Conservation (phyloP, 2,888 invertebrate genomes). For the Prenolepis imparis region DNA sequence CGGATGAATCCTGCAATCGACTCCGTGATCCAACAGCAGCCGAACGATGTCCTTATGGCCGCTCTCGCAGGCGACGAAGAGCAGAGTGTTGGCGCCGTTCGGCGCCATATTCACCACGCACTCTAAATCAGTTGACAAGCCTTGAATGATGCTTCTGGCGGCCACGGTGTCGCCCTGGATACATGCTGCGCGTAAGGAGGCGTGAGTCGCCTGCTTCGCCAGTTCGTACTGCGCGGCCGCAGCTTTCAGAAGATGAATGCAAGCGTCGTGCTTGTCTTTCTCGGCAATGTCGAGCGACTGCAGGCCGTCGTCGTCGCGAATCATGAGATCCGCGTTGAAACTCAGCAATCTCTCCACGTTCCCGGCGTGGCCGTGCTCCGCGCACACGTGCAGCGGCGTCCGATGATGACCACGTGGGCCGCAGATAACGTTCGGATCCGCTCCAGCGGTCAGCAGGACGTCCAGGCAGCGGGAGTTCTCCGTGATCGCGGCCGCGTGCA, state of each 20-base stretch:
- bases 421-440: conserved; percentile 90
- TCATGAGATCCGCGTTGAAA: conserved; percentile 89
- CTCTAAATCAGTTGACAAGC: conserved; percentile 90
- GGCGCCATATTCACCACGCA: conserved; percentile 95
- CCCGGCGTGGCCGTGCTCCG: conserved; percentile 92
- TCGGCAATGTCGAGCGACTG: conserved; percentile 92
- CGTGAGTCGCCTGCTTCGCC: conserved; percentile 91
- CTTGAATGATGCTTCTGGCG: conserved; percentile 90
- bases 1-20: conserved; percentile 95
- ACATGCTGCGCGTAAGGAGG: conserved; percentile 92
- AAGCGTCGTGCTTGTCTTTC: conserved; percentile 90
- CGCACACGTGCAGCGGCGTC: conserved; percentile 93
- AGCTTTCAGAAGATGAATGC: conserved; percentile 89
- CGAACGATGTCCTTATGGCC: conserved; percentile 93
- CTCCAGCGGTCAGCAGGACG: conserved; percentile 91
- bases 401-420: conserved; percentile 90
- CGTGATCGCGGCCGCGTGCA: conserved; percentile 94
- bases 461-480: conserved; percentile 92
- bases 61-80: conserved; percentile 96
- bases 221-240: conserved; percentile 91
- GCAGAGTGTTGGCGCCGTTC: conserved; percentile 94
- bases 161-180: conserved; percentile 90
- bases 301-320: conserved; percentile 90
- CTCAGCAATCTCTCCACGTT: conserved; percentile 90
- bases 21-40: conserved; percentile 92